These are phyloP conservation scores for Drosophila nr. fundita DNA, from an alignment of 2,888 invertebrate species.

Conservation along the genomic window DNA sequence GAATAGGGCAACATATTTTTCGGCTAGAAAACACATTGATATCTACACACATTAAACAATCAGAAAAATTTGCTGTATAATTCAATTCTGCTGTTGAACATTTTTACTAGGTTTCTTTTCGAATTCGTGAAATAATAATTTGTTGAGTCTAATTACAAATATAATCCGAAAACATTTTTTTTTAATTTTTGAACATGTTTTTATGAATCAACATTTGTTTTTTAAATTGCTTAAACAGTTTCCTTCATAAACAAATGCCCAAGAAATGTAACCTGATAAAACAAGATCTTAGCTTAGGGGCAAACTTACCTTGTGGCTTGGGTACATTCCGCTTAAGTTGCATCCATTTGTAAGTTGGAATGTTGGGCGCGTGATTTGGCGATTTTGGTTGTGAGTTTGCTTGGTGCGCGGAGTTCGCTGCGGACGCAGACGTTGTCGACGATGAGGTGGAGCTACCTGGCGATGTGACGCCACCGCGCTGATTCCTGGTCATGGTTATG, in stretches of 20 bases:
- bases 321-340: conserved; percentile 98
- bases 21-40: not conserved
- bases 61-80: not conserved
- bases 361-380: conserved; percentile 81
- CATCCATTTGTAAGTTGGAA: conserved; percentile 99
- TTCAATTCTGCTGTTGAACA: not conserved
- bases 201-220: not conserved
- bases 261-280: not conserved
- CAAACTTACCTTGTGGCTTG: conserved; percentile 93
- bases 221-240: not conserved
- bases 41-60: not conserved
- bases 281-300: not conserved
- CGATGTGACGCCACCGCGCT: conserved; percentile 80
- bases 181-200: not conserved
- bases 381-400: conserved; percentile 80
- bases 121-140: not conserved
- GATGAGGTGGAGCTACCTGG: conserved; percentile 82
- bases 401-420: conserved; percentile 62
- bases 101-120: not conserved
- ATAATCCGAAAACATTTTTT: not conserved
- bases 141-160: not conserved
- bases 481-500: conserved; percentile 70
- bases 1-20: not conserved
- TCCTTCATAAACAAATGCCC: not conserved
- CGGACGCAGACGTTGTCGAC: conserved; percentile 68